Conservation (phyloP, 2,113 vertebrate species). For the Nanorana parkeri region DNA sequence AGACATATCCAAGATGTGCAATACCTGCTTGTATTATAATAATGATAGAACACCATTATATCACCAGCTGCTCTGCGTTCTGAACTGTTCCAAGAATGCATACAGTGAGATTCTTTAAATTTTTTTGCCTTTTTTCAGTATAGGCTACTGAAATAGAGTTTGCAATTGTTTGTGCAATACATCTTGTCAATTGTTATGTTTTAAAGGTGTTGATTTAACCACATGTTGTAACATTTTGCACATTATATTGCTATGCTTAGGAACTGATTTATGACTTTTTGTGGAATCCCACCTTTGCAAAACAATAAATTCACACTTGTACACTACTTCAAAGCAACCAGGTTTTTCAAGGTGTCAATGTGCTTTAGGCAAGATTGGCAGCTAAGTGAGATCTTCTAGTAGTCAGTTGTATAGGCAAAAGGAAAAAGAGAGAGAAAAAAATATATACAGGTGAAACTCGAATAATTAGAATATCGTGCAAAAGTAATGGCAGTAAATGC, state of each 20-base stretch:
- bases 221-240: constrained; percentile 34
- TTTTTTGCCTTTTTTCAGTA: not conserved
- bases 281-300: constrained; percentile 26
- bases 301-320: constrained; percentile 49
- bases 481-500: too few relatives aligned
- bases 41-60: not conserved
- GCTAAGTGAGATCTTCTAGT: constrained; percentile 33
- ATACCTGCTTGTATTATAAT: not conserved
- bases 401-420: not conserved
- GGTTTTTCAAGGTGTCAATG: constrained; percentile 44
- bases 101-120: not conserved
- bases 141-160: not conserved
- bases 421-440: too few relatives aligned
- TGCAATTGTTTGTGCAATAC: not conserved
- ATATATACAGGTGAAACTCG: too few relatives aligned
- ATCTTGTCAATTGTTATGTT: constrained; percentile 42
- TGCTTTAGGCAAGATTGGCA: constrained; percentile 51
- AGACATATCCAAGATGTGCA: too few relatives aligned
- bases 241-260: constrained; percentile 33
- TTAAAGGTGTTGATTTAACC: constrained; percentile 34
- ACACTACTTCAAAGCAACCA: constrained; percentile 45
- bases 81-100: constrained; percentile 8
- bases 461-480: too few relatives aligned
- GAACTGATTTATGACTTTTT: constrained; percentile 39
- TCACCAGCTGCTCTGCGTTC: not conserved